Base-by-base conservation (phyloP, 1,140 invertebrate genomes). In the Cydia strobilella region DNA sequence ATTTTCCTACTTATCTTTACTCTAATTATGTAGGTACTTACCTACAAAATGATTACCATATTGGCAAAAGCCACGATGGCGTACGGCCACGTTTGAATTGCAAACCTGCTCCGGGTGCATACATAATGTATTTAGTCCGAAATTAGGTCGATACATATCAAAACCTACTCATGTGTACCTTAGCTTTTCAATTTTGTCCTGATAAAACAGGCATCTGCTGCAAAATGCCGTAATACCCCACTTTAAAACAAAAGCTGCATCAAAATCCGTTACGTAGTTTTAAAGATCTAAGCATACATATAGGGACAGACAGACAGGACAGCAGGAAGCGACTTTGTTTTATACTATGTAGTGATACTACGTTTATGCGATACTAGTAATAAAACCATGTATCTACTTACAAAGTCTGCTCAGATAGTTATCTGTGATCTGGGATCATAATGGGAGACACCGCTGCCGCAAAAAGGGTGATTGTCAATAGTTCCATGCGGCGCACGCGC, bases 21-120 rank as follows among this genome's bases (percentile, higher is more conserved):
- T n/a, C n/a, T 54, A 18, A 54, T 54, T 54, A 54, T 0, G 7
- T 18, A 13, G n/a, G 3, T n/a, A 51, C n/a, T n/a, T 42, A 6
- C 27, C 27, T 59, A 59, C 20, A 9, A 23, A 63, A 27, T 13
- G 20, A 63, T 63, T 63, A 63, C 62, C 62, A 63, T 63, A 63
- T 63, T 63, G 62, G 20, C 62, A 12, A 27, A 63, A 63, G 23
- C 23, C 3, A 15, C 3, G 23, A 63, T 63, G 20, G 20, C 59
- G 54, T 13, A 12, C 25, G 59, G 59, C 20, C 62, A 20, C 25
- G 23, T 63, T 63, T 63, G 62, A 63, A 63, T 25, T 63, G 62
- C 25, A 25, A 63, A 63, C 20, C 62, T 63, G 20, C 62, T 27
- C 62, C 25, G 20, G 23, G 62, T 27, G 62, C 20, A 27, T 63